phyloP scores from a whole-genome alignment of 1,140 invertebrate species.

The Nomia melanderi region DNA sequence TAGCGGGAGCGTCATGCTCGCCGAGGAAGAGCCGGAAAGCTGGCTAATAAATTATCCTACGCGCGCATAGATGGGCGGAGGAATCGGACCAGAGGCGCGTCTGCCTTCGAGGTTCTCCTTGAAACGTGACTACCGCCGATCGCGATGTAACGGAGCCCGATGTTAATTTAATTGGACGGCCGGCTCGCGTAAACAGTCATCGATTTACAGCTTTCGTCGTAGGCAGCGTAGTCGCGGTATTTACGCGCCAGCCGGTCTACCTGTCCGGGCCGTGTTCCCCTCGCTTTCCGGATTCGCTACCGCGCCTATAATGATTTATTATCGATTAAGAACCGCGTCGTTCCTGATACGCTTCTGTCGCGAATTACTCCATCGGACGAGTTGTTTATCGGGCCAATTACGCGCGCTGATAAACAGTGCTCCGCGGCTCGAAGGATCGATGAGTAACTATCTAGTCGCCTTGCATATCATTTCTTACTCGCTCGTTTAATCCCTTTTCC shows the following conservation, averaged over 20 bases:
- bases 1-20: not conserved
- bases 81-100: constrained; percentile 58
- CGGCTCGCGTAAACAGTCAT: constrained; percentile 50
- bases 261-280: not conserved
- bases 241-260: not conserved
- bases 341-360: not conserved
- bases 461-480: constrained; percentile 1
- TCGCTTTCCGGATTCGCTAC: not conserved
- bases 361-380: constrained; percentile 8
- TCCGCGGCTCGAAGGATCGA: not conserved
- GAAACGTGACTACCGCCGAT: constrained; percentile 48
- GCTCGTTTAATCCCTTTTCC: no score
- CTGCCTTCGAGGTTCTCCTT: constrained; percentile 47
- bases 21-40: constrained; percentile 37
- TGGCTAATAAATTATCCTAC: constrained; percentile 66
- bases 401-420: constrained; percentile 5
- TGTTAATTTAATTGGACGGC: constrained; percentile 68
- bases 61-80: constrained; percentile 36
- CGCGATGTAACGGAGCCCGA: constrained; percentile 10
- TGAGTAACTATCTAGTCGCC: not conserved
- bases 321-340: constrained; percentile 15
- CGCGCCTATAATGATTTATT: constrained; percentile 16
- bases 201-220: constrained; percentile 49
- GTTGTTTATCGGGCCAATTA: constrained; percentile 20
- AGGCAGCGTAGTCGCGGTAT: not conserved